Conservation (phyloP, 2,888 invertebrate species). For the Blastobasis adustella region DNA sequence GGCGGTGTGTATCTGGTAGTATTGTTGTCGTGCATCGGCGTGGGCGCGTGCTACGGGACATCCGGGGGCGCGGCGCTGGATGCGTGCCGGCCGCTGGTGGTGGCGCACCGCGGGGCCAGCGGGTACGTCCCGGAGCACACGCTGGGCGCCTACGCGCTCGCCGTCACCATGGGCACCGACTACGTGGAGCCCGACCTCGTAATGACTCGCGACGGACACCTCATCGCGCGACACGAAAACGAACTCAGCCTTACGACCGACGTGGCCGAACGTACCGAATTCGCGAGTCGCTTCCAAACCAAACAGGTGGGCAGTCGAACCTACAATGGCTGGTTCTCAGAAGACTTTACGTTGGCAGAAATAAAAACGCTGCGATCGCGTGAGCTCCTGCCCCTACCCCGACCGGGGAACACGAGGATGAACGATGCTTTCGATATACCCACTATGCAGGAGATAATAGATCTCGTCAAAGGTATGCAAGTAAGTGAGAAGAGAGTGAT, state of each 20-base stretch:
- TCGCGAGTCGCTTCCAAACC: slow-evolving; percentile 38
- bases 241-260: slow-evolving; percentile 51
- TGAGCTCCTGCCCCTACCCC: slow-evolving; percentile 45
- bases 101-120: slow-evolving; percentile 59
- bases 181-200: slow-evolving; percentile 64
- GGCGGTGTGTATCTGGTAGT: background rate
- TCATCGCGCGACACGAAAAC: slow-evolving; percentile 59
- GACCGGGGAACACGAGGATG: slow-evolving; percentile 57
- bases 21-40: background rate
- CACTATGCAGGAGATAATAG: slow-evolving; percentile 58
- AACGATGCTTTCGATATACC: slow-evolving; percentile 45
- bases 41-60: no score
- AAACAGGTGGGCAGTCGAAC: slow-evolving; percentile 41
- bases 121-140: slow-evolving; percentile 66
- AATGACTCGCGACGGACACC: slow-evolving; percentile 51
- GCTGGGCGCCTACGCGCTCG: slow-evolving; percentile 55
- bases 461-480: slow-evolving; percentile 49
- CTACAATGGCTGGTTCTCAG: slow-evolving; percentile 55
- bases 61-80: no score
- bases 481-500: slow-evolving; percentile 44
- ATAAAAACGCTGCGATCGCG: slow-evolving; percentile 48
- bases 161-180: slow-evolving; percentile 59
- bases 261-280: slow-evolving; percentile 41
- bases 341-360: slow-evolving; percentile 61
- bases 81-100: slow-evolving; percentile 37